Evolutionary conservation across 2,888 invertebrate species (phyloP).

Genomic region (Listrodromus nycthemerus): DNA sequence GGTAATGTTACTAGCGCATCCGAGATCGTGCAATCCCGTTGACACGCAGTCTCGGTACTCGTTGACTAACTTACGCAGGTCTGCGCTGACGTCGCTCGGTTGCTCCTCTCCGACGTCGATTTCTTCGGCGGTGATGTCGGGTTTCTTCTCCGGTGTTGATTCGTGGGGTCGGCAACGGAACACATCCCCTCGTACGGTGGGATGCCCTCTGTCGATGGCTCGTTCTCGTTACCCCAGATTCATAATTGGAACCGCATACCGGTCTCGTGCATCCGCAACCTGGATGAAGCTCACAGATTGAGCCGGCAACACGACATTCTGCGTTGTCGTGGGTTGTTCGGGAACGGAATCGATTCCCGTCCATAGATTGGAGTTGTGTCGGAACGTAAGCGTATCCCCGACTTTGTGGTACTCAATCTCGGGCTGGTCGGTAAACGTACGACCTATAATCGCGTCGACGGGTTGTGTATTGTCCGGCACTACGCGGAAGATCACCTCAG

Average conservation of each 20-base stretch:
- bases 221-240: background rate
- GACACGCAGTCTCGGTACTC: conserved; percentile 29
- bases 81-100: background rate
- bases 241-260: background rate
- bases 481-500: background rate
- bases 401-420: background rate
- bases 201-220: background rate
- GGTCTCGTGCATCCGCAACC: background rate
- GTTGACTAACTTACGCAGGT: background rate
- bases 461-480: conserved; percentile 24
- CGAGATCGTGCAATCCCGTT: background rate
- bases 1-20: conserved; percentile 8
- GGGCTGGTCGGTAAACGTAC: conserved; percentile 24
- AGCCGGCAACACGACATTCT: conserved; percentile 12
- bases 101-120: conserved; percentile 22
- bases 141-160: background rate
- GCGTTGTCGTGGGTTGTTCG: background rate
- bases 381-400: conserved; percentile 9
- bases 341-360: background rate
- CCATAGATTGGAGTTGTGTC: background rate
- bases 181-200: background rate
- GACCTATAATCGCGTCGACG: conserved; percentile 23
- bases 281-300: conserved; percentile 6
- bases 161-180: background rate
- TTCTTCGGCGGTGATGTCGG: background rate